Evolutionary conservation across 2,888 invertebrate genomes (phyloP).

Genomic region (Phyto melanocephala): DNA sequence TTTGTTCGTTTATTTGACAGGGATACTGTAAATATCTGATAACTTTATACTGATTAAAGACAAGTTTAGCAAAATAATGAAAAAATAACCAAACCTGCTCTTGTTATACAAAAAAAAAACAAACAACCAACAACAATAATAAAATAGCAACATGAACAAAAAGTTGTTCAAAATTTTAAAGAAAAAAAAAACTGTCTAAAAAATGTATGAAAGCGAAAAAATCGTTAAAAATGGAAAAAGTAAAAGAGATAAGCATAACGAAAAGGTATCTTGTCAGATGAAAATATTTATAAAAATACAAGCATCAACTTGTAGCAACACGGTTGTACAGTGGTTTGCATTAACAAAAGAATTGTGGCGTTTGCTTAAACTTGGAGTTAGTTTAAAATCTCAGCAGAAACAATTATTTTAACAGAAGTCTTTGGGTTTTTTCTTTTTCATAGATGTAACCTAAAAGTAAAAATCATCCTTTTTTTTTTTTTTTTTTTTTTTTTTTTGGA

Average conservation of each 20-base stretch:
- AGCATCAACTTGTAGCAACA: constrained; percentile 19
- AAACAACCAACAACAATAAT: constrained; percentile 42
- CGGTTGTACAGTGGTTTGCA: constrained; percentile 3
- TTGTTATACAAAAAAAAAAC: constrained; percentile 16
- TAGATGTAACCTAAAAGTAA: no score
- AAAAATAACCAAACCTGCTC: constrained; percentile 13
- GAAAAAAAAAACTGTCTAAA: constrained; percentile 31
- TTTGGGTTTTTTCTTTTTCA: no score
- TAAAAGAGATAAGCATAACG: constrained; percentile 12
- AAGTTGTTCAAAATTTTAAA: constrained; percentile 14
- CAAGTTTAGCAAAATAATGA: constrained; percentile 32
- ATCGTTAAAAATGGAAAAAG: not conserved
- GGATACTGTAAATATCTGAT: constrained; percentile 74
- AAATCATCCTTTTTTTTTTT: no score
- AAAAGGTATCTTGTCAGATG: constrained; percentile 42
- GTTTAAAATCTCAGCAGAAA: no score
- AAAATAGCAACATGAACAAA: constrained; percentile 31
- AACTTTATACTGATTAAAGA: constrained; percentile 75
- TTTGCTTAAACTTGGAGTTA: no score
- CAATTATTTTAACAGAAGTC: no score
- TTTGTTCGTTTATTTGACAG: constrained; percentile 69
- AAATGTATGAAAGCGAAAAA: constrained; percentile 28
- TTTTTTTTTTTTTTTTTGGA: no score
- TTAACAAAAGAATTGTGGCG: no score
- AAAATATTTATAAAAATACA: constrained; percentile 15